phyloP scores from a whole-genome alignment of 2,113 vertebrate species.

The Phylloscopus whistleri region DNA sequence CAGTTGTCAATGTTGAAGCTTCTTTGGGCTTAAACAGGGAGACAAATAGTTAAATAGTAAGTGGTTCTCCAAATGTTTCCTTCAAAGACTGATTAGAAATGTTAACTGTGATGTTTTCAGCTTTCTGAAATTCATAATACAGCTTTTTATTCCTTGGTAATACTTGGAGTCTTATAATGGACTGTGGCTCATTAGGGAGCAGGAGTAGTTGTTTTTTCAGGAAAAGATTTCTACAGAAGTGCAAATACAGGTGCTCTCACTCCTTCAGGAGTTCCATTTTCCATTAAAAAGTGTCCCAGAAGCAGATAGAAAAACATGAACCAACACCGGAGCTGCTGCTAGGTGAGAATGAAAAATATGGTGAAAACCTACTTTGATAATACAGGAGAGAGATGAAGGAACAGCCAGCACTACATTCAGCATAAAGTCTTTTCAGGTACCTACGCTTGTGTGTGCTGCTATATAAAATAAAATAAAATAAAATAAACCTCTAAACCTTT shows the following conservation, averaged over 20 bases:
- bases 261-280: neutral
- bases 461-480: neutral
- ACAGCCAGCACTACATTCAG: neutral
- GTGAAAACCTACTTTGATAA: neutral
- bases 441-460: neutral
- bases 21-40: neutral
- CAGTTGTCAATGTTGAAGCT: neutral
- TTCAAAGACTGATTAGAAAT: neutral
- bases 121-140: neutral
- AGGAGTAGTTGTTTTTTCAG: neutral
- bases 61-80: neutral
- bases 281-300: neutral
- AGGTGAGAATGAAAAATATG: neutral
- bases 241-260: neutral
- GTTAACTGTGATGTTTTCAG: neutral
- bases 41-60: neutral
- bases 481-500: neutral
- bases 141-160: neutral
- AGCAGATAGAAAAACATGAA: neutral
- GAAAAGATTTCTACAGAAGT: neutral
- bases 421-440: neutral
- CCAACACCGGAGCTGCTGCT: neutral
- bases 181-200: neutral
- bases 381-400: neutral
- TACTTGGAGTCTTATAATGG: neutral